Evolutionary conservation across 2,113 vertebrate genomes (phyloP).

Genomic region (Sinocyclocheilus grahami): DNA sequence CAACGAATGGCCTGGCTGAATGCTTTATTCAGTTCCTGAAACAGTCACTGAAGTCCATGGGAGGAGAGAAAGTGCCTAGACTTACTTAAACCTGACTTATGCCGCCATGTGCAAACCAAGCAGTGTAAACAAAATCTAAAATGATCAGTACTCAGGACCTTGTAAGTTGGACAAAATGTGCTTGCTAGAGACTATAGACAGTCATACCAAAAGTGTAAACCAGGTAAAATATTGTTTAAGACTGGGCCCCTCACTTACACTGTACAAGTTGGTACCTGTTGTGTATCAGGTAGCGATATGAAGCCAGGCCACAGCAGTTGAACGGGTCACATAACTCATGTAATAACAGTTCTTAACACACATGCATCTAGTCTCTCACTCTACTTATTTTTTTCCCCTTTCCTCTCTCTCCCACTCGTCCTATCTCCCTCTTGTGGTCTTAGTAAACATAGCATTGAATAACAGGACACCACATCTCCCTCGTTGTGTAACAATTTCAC

Average conservation of each 20-base stretch:
- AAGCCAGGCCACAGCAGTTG: no score
- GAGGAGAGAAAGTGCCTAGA: neutral
- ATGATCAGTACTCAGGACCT: neutral
- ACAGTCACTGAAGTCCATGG: neutral
- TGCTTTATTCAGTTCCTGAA: neutral
- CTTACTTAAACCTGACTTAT: neutral
- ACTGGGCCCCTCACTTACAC: neutral
- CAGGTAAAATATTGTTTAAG: no score
- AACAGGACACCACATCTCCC: no score
- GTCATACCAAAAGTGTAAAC: neutral
- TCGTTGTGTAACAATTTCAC: no score
- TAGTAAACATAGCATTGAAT: no score
- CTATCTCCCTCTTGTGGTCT: no score
- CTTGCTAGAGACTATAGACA: neutral
- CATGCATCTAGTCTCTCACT: no score
- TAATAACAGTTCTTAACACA: no score
- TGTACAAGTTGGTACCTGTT: neutral
- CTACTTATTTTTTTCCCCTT: no score
- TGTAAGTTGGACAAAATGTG: neutral
- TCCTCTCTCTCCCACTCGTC: no score
- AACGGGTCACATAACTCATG: no score
- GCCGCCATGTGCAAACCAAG: neutral
- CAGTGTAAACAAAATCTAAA: neutral
- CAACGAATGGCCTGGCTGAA: neutral
- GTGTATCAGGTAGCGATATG: no score